Base-by-base conservation (phyloP, 1,140 invertebrate genomes). In the Hormaphis cornu region DNA sequence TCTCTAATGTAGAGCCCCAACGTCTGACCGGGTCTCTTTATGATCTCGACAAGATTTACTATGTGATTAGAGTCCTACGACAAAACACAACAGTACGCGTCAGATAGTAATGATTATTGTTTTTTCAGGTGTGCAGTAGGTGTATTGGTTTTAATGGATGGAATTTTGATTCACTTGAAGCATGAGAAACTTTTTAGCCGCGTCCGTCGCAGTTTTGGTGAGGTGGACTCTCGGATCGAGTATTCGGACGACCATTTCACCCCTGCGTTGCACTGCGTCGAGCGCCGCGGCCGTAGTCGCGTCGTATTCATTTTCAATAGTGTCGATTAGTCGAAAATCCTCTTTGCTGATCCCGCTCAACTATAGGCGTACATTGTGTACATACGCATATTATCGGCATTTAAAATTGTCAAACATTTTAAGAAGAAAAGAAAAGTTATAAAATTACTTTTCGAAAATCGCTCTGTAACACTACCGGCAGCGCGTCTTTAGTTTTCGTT, bases 21-120 rank as follows among this genome's bases (percentile, higher is more conserved):
- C 7, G 95, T 98, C 81, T 99, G 97, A 24, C 96, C 97, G 2
- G 97, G 97, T 74, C 96, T 85, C 81, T 99, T 99, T 71, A 99
- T 95, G 76, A 99, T 98, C 82, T 99, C 97, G 72, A 99, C 94
- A 76, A 98, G 90, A 80, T 97, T 89, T 53, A 95, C 89, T 73
- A 87, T 84, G 78, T 90, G 86, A 73, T 89, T 87, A 30, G 85
- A 81, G 80, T 90, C 89, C 86, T 91, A 80, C 12, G 75, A 75
- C 70, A 74, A 73, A 73, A 63, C 73, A 66, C 40, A 46, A 71
- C 5, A 42, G 16, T 44, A 59, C 54, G 14, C 12, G 9, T 44
- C 46, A 48, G 28, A 52, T 40, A 35, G n/a, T 1, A 42, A 61
- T 26, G 26, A 24, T 24, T 50, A 18, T 16, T n/a, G n/a, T n/a